Percentiles rank a stretch among this genome's conserved stretches.
Conservation (phyloP, 2,888 invertebrate species). For the Ernsta delagoae region DNA sequence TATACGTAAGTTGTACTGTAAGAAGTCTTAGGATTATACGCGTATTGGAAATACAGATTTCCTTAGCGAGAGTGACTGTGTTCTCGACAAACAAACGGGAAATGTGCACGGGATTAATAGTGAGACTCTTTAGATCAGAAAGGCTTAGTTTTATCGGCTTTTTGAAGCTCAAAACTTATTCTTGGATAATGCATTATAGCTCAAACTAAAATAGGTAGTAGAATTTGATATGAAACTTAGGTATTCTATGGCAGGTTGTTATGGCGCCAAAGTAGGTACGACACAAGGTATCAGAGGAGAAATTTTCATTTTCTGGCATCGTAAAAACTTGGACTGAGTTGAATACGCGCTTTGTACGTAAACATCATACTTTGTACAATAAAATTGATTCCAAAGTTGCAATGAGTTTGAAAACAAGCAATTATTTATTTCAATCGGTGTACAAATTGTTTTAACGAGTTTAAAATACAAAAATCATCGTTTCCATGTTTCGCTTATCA, state of each 20-base stretch:
- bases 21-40: constrained; percentile 22
- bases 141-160: not conserved
- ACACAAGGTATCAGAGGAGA: too few relatives aligned
- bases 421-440: not conserved
- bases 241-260: too few relatives aligned
- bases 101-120: constrained; percentile 41
- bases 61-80: constrained; percentile 56
- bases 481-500: constrained; percentile 1
- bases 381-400: not conserved
- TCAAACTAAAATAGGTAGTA: too few relatives aligned
- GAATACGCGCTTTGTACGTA: too few relatives aligned
- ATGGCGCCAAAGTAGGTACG: too few relatives aligned
- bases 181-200: not conserved
- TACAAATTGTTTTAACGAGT: constrained; percentile 6
- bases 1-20: constrained; percentile 14
- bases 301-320: too few relatives aligned
- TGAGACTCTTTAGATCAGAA: constrained; percentile 2
- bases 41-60: constrained; percentile 28
- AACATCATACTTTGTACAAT: not conserved
- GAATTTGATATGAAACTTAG: too few relatives aligned
- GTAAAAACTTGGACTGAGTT: too few relatives aligned
- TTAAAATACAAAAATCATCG: not conserved
- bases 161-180: not conserved
- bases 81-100: constrained; percentile 64
- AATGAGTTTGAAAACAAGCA: constrained; percentile 1